A percentile compares a stretch with the other conserved stretches of the same genome.
These are phyloP conservation scores for Gila orcuttii DNA, from an alignment of 2,113 vertebrate species.

Conservation along the genomic window DNA sequence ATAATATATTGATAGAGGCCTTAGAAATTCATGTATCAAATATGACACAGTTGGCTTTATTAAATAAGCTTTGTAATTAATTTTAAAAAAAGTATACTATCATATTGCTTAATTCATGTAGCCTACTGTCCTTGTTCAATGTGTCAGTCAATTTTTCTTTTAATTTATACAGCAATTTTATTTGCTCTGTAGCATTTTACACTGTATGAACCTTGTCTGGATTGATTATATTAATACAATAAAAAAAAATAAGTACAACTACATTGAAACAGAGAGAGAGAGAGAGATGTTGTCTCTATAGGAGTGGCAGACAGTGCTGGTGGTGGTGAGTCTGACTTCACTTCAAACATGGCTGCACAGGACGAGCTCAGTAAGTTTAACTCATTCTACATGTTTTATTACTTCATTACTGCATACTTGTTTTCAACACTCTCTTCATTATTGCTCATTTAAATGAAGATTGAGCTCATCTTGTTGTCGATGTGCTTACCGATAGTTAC, in stretches of 20 bases:
- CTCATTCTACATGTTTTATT: not conserved
- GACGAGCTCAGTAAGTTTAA: conserved; percentile 85
- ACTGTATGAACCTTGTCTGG: not conserved
- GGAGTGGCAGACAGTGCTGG: conserved; percentile 47
- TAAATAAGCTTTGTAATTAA: not conserved
- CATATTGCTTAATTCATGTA: not conserved
- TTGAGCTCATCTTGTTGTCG: not conserved
- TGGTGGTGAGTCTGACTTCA: conserved; percentile 46
- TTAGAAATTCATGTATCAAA: not conserved
- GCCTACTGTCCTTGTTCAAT: not conserved
- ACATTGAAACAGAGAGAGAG: not conserved
- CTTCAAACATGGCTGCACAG: conserved; percentile 81
- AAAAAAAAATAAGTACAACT: no score
- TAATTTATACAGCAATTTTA: not conserved
- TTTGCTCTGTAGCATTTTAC: not conserved
- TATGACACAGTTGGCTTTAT: not conserved
- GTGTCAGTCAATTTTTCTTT: not conserved
- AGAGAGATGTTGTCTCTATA: not conserved
- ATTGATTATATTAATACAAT: not conserved
- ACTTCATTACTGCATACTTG: not conserved
- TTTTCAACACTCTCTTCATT: not conserved
- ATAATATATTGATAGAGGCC: not conserved
- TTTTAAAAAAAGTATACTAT: no score
- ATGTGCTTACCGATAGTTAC: not conserved
- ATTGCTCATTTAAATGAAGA: not conserved